Evolutionary conservation across 1,140 invertebrate genomes (phyloP), one percentile per base, ranked within the genome.

Genomic region (Oreohelix idahoensis): DNA sequence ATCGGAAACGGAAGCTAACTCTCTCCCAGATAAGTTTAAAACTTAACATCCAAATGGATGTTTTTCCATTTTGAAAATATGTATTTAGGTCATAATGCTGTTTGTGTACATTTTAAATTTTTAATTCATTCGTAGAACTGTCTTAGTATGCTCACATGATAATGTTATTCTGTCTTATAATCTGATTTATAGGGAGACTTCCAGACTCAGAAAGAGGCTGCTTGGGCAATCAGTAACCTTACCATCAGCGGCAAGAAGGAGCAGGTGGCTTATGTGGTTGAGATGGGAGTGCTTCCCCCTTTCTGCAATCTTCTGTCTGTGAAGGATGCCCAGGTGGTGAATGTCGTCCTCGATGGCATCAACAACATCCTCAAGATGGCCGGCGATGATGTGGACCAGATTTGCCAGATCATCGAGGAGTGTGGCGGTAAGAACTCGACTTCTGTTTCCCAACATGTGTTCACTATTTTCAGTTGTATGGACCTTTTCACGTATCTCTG

Each of bases 191-290:
- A 98, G 94, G 97, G 97, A 80, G 98, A 99, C 93, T 99, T 99
- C 93, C 97, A 99, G 94, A 99, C 98, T 8, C 98, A 99, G 92
- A 99, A 99, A 87, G 98, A 99, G 94, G 98, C 98, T 26, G 98
- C 98, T 0, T 99, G 98, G 98, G 98, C 98, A 10, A 97, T 99
- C 29, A 98, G 97, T 89, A 99, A 99, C 94, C 95, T 99, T 78
- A 99, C 98, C 80, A 98, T 99, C 89, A 98, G 97, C 89, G 98
- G 98, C 36, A 97, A 96, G 86, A 95, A 95, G 89, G 96, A 98
- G 79, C 98, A 99, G 93, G 94, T 96, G 8, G 95, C 95, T 0
- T 95, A 95, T 87, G 94, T 99, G 84, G 97, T 99, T 75, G 94
- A 96, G 87, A 95, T 96, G 90, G 97, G 97, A 32, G 97, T 98